Conservation (phyloP, 1,140 invertebrate genomes). For the Drosophila jambulina region DNA sequence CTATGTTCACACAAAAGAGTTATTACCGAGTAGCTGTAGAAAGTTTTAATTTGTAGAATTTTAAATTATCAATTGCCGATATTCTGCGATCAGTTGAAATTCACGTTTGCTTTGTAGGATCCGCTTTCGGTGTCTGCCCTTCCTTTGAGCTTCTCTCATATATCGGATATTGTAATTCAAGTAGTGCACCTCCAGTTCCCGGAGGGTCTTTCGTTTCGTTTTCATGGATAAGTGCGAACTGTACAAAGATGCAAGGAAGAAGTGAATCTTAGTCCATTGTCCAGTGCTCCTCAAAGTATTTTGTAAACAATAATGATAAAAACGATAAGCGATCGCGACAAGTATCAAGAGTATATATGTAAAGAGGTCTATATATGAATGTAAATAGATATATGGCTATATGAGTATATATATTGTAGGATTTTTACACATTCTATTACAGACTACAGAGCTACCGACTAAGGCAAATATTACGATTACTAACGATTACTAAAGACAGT, state of each 20-base stretch:
- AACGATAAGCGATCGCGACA: constrained; percentile 22
- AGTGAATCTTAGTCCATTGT: constrained; percentile 78
- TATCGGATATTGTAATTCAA: constrained; percentile 24
- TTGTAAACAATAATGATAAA: constrained; percentile 84
- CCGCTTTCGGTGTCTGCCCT: constrained; percentile 41
- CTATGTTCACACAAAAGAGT: constrained; percentile 21
- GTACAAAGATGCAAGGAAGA: constrained; percentile 50
- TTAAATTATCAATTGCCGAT: constrained; percentile 30
- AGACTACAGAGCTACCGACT: constrained; percentile 45
- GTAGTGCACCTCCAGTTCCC: constrained; percentile 24
- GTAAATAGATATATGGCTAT: constrained; percentile 49
- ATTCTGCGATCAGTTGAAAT: constrained; percentile 6
- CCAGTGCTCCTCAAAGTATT: constrained; percentile 85
- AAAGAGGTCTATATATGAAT: constrained; percentile 39
- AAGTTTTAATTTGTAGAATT: constrained; percentile 62
- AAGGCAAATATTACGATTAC: constrained; percentile 47
- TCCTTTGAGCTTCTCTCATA: constrained; percentile 19
- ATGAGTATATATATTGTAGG: constrained; percentile 50
- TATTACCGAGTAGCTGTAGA: constrained; percentile 55
- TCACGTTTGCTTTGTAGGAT: constrained; percentile 5
- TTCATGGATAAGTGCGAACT: constrained; percentile 66
- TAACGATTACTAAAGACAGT: constrained; percentile 26
- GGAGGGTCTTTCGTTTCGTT: constrained; percentile 36
- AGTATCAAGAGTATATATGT: constrained; percentile 52
- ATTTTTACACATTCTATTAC: constrained; percentile 61